Evolutionary conservation across 2,888 invertebrate genomes (phyloP).

Genomic region (Muschampia plurimacula): DNA sequence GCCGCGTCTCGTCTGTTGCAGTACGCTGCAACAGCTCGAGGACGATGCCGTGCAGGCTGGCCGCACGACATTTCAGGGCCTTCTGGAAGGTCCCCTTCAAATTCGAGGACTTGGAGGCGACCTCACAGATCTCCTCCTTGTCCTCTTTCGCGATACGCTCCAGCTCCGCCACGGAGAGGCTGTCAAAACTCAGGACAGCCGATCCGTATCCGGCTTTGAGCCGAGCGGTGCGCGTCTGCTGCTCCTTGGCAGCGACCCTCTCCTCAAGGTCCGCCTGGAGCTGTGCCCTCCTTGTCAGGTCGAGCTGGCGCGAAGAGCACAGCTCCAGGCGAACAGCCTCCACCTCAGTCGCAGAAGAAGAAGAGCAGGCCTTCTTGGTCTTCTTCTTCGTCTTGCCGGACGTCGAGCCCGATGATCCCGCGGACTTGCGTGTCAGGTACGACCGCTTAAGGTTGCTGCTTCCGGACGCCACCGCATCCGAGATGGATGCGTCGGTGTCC

Average conservation of each 20-base stretch:
- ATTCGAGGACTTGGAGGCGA: background rate
- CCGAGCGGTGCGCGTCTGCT: background rate
- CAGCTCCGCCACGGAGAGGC: background rate
- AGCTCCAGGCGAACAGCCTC: background rate
- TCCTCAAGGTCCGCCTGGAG: background rate
- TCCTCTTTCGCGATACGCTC: background rate
- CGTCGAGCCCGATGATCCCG: background rate
- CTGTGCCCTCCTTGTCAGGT: background rate
- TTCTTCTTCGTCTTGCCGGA: background rate
- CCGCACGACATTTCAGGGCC: background rate
- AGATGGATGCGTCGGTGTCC: background rate
- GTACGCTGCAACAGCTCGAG: background rate
- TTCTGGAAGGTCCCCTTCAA: slow-evolving; percentile 1
- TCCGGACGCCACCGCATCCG: background rate
- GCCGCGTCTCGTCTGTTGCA: background rate
- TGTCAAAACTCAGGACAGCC: background rate
- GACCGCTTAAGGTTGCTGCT: background rate
- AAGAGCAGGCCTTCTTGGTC: background rate
- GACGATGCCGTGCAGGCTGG: background rate
- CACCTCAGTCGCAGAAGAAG: background rate
- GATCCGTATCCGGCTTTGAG: slow-evolving; percentile 1
- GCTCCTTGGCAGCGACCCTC: background rate
- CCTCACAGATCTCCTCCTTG: background rate
- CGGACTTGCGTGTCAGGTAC: background rate
- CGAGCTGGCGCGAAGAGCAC: background rate